Percentiles rank a stretch among this genome's conserved stretches.
Conservation (phyloP, 2,888 invertebrate species). For the Mycalesis mineus region DNA sequence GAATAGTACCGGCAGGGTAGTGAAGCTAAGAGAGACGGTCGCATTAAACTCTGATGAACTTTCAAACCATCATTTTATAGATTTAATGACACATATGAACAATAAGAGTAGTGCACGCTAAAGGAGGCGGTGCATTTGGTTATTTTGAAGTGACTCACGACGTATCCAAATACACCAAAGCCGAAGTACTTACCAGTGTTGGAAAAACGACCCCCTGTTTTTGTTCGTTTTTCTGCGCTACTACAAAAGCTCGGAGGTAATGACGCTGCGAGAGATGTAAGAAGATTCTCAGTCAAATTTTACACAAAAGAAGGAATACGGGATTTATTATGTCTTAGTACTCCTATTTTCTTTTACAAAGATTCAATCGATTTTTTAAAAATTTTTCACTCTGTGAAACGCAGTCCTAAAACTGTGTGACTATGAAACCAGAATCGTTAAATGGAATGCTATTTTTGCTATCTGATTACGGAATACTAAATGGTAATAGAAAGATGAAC, state of each 20-base stretch:
- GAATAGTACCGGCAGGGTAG: constrained; percentile 86
- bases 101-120: constrained; percentile 92
- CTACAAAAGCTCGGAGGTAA: constrained; percentile 89
- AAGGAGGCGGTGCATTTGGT: constrained; percentile 92
- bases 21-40: constrained; percentile 82
- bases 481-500: constrained; percentile 93
- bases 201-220: constrained; percentile 88
- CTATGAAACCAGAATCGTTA: constrained; percentile 86
- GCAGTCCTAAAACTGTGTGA: constrained; percentile 93
- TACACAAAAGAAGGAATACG: constrained; percentile 93
- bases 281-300: constrained; percentile 93
- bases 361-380: constrained; percentile 90
- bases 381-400: constrained; percentile 92
- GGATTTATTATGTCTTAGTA: constrained; percentile 91
- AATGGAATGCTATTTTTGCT: constrained; percentile 88
- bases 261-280: constrained; percentile 88
- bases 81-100: constrained; percentile 81
- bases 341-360: constrained; percentile 91
- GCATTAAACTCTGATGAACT: constrained; percentile 83
- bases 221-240: constrained; percentile 85
- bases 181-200: constrained; percentile 83
- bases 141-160: constrained; percentile 90
- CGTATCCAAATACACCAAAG: constrained; percentile 85
- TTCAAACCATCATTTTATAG: constrained; percentile 36
- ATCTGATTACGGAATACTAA: constrained; percentile 92